Base-by-base conservation (phyloP, 30 jellyfish, hydroid and myxozoan genomes). In the Cassiopea andromeda region DNA sequence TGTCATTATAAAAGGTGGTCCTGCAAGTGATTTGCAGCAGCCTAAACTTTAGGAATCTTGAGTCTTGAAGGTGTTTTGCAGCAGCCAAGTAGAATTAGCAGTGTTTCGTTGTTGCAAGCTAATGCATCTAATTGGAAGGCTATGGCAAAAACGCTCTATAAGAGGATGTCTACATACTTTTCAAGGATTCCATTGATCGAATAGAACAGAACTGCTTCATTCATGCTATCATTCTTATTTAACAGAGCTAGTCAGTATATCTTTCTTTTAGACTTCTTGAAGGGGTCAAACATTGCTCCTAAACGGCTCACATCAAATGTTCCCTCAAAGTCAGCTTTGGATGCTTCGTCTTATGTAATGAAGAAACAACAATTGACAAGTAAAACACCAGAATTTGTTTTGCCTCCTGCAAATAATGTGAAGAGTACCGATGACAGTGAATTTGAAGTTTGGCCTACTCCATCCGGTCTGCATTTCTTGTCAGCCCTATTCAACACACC, bases 401-500 rank as follows among this genome's bases (percentile, higher is more conserved):
- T 70, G 44, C 90, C 90, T 14, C 67, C 90, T 1, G 46, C 46
- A 38, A 14, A 58, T 79, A 60, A 69, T 14, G 81, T 19, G 15
- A 54, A 73, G 0, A 73, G 61, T 9, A 73, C 58, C 16, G 59
- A 69, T n/a, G 83, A 27, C 78, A 68, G 47, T 14, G 93, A 86
- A 60, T 86, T 76, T 61, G 87, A 86, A 45, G 78, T 80, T 4
- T 89, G 96, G 96, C 96, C 96, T 54, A 89, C 96, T 78, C 92
- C 96, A 44, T 82, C 96, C 1, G 96, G 93, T 46, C 64, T 86
- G 16, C 82, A 47, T 10, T 46, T 67, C 3, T 66, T 86, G 70
- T 69, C 93, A 27, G 84, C 89, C 54, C 44, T 81, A 73, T 81
- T 81, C 48, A 59, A 68, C 16, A 44, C 54, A 50, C 48, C 66